Conservation (phyloP, 2,888 invertebrate species). For the Linnaemya vulpina region DNA sequence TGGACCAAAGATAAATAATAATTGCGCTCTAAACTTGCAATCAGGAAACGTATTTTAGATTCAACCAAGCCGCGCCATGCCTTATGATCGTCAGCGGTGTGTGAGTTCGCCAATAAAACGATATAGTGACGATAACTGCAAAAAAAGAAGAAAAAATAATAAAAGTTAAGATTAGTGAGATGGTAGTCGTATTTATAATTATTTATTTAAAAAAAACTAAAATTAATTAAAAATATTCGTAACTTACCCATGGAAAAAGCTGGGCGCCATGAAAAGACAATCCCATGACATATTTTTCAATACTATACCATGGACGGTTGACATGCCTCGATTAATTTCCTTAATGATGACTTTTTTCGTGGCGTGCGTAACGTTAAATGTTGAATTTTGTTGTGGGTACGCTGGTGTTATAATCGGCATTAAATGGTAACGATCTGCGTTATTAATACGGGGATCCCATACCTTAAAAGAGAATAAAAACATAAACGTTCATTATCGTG, state of each 20-base stretch:
- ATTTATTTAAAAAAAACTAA: too few relatives aligned
- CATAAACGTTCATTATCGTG: too few relatives aligned
- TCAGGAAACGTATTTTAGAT: conserved; percentile 96
- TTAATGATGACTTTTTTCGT: conserved; percentile 96
- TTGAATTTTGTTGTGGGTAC: conserved; percentile 99
- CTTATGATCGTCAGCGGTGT: conserved; percentile 92
- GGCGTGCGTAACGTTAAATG: conserved; percentile 97
- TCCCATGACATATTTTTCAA: conserved; percentile 93
- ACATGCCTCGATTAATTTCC: conserved; percentile 91
- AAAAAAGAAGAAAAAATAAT: not conserved
- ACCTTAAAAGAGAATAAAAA: conserved; percentile 82
- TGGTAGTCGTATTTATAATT: not conserved
- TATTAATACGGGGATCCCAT: conserved; percentile 98
- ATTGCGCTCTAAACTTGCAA: conserved; percentile 95
- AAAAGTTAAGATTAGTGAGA: too few relatives aligned
- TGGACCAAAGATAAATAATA: conserved; percentile 95
- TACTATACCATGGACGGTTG: conserved; percentile 93
- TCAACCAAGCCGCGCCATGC: conserved; percentile 99
- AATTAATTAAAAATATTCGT: not conserved
- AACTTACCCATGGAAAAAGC: conserved; percentile 89
- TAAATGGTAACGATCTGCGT: conserved; percentile 95
- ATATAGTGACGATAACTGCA: conserved; percentile 96
- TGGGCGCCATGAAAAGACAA: conserved; percentile 95
- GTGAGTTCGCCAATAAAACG: conserved; percentile 92
- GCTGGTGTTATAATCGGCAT: conserved; percentile 99